Evolutionary conservation across 2,113 vertebrate genomes (phyloP).

Genomic region (Myrmophylax atrothorax): DNA sequence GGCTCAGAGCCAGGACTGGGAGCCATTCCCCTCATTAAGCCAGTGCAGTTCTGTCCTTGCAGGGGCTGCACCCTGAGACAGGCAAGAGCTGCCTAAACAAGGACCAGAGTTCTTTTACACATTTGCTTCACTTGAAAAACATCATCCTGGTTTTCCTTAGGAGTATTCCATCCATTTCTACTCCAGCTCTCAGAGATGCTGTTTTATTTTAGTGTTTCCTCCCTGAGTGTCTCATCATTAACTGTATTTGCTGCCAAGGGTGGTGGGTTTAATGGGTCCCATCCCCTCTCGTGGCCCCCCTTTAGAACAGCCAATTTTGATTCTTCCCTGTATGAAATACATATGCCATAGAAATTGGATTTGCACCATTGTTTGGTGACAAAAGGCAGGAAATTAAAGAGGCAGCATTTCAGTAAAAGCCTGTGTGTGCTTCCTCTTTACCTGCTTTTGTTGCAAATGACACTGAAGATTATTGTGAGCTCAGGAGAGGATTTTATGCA

Average conservation of each 20-base stretch:
- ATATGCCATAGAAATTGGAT: not conserved
- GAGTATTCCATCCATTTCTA: not conserved
- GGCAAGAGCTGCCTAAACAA: not conserved
- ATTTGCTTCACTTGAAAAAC: not conserved
- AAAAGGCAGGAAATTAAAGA: constrained; percentile 30
- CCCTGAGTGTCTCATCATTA: not conserved
- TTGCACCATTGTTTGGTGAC: not conserved
- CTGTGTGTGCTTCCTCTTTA: not conserved
- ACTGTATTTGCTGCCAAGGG: not conserved
- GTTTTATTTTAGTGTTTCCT: not conserved
- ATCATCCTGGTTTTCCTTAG: not conserved
- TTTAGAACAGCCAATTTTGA: not conserved
- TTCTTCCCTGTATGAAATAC: not conserved
- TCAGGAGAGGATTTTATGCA: not conserved
- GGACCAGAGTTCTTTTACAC: not conserved
- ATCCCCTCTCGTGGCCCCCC: not conserved
- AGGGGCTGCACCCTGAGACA: not conserved
- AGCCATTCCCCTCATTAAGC: not conserved
- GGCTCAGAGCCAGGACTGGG: not conserved
- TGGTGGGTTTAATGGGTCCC: not conserved
- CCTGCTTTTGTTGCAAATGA: not conserved
- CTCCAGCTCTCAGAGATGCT: not conserved
- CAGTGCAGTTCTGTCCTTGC: not conserved
- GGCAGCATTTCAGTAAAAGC: not conserved
- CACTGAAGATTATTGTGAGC: not conserved